phyloP scores from a whole-genome alignment of 2,113 vertebrate species.

The Brachionichthys hirsutus region DNA sequence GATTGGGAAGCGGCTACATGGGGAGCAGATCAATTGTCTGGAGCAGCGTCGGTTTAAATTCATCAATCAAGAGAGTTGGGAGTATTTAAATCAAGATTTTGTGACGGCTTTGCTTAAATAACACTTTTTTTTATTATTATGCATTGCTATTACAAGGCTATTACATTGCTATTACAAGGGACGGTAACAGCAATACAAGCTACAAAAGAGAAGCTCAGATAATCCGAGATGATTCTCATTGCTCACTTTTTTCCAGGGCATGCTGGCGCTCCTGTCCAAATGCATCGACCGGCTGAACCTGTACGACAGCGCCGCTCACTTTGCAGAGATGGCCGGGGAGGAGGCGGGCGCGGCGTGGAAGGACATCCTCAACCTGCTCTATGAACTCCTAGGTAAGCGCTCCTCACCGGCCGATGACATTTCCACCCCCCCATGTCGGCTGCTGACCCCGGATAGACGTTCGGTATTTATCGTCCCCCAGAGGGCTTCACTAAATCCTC shows the following conservation, averaged over 20 bases:
- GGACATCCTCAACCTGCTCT: constrained; percentile 93
- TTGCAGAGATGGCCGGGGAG: constrained; percentile 86
- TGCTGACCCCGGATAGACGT: constrained; percentile 32
- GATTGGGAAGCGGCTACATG: neutral
- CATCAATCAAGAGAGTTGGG: neutral
- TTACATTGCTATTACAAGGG: too few relatives aligned
- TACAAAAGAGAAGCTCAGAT: too few relatives aligned
- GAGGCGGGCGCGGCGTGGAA: constrained; percentile 89
- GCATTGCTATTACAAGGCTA: too few relatives aligned
- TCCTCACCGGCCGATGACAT: constrained; percentile 23
- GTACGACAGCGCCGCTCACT: constrained; percentile 90
- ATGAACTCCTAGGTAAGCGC: constrained; percentile 87
- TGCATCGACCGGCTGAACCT: constrained; percentile 95
- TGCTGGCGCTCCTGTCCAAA: constrained; percentile 89
- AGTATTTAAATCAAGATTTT: neutral
- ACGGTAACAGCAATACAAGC: too few relatives aligned
- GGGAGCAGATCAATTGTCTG: neutral
- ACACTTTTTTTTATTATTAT: too few relatives aligned
- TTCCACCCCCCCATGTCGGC: constrained; percentile 35
- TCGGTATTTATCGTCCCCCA: constrained; percentile 44
- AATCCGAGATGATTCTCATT: neutral
- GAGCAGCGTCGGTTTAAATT: neutral
- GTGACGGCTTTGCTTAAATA: too few relatives aligned
- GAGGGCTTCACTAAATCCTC: constrained; percentile 5
- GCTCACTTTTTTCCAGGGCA: constrained; percentile 79